Evolutionary conservation across 2,113 vertebrate genomes (phyloP), one percentile per base, ranked within the genome.

Genomic region (Rhea pennata): DNA sequence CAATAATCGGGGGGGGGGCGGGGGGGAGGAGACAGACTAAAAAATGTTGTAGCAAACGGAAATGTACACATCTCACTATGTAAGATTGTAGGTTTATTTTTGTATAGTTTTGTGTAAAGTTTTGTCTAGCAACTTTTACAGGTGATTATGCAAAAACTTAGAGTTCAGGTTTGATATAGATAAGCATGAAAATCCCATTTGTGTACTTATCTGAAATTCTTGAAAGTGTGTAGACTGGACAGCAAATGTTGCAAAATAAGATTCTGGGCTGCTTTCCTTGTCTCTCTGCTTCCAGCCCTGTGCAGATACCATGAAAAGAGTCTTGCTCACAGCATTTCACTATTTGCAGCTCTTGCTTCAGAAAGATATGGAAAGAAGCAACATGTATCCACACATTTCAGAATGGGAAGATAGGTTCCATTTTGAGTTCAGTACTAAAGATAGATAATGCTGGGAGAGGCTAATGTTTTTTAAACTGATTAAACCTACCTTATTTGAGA

Each of bases 201-300:
- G 15, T 29, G 15, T 24, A 5, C 24, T 2, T 7, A 26, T 27
- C 59, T 59, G 51, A 51, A 73, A n/a, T 22, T 19, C 26, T 12
- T 53, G 13, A 44, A 10, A 44, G 4, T 4, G 3, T 11, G 17
- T 16, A 39, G 19, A 27, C 8, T 5, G 19, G 15, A 5, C 2
- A 20, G 39, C 46, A 81, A 54, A 69, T 62, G 17, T 62, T 39
- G 2, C 15, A 76, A 50, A 75, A 36, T 48, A 15, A 10, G 29
- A 48, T 40, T 36, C 31, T 20, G n/a, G 50, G 50, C 42, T 50
- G 65, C 10, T 21, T 6, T 4, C 21, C 29, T 59, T 39, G 62
- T n/a, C 23, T 5, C 5, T 0, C 5, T 16, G 14, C 62, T 84
- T 33, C n/a, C 27, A 26, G 11, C 2, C 22, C 67, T 7, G 2